Conservation (phyloP, 2,113 vertebrate genomes). For the Boulengerochromis microlepis region DNA sequence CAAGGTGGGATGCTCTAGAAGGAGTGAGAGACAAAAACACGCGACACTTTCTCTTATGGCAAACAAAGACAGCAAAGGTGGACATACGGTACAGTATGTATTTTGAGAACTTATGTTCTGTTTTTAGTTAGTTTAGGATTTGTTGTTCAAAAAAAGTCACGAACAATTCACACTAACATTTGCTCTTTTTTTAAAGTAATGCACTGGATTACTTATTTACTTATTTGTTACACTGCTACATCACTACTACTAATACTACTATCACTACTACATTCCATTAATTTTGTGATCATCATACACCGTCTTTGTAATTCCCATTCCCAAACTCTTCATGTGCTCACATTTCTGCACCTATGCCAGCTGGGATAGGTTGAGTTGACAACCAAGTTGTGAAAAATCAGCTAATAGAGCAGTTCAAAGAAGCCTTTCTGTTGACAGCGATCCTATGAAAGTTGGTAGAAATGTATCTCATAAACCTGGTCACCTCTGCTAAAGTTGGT, state of each 20-base stretch:
- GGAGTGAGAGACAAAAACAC: neutral
- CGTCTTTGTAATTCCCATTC: fast-evolving
- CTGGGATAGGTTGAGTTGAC: neutral
- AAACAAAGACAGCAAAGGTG: neutral
- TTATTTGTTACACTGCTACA: neutral
- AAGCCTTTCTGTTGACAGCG: neutral
- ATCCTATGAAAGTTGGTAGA: neutral
- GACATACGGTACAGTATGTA: neutral
- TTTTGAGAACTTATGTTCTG: neutral
- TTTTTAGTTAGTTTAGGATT: neutral
- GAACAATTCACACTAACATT: neutral
- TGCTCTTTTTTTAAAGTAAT: neutral
- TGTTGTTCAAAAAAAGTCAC: neutral
- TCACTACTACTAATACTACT: neutral
- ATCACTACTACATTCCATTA: neutral
- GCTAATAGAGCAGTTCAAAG: fast-evolving
- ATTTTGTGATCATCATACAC: neutral
- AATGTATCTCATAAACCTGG: neutral
- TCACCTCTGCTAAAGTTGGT: neutral
- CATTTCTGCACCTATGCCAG: neutral
- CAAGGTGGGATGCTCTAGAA: neutral
- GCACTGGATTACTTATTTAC: neutral
- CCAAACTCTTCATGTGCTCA: neutral
- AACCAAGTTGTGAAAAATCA: neutral
- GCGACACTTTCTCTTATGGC: fast-evolving